Conservation (phyloP, 2,797 vertebrate species). For the Dendrocincla tyrannina region DNA sequence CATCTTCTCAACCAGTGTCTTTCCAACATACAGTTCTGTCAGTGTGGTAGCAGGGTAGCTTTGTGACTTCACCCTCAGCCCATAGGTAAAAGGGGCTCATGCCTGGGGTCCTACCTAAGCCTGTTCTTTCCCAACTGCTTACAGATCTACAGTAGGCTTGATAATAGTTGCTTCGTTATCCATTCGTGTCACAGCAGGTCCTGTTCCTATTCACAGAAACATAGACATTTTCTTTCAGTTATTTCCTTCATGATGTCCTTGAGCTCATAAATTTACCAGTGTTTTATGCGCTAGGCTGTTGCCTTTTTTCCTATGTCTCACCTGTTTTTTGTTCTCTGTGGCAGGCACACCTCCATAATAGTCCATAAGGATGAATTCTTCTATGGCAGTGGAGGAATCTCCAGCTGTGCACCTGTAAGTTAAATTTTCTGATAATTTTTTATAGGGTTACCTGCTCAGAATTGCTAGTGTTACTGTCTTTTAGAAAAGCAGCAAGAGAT, state of each 20-base stretch:
- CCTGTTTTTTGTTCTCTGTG: not conserved
- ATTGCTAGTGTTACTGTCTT: not conserved
- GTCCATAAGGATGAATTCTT: conserved; percentile 97
- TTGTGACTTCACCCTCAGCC: not conserved
- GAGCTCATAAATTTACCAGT: not conserved
- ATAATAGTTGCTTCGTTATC: not conserved
- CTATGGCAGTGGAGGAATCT: conserved; percentile 92
- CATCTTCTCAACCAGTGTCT: not conserved
- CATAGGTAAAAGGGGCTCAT: not conserved
- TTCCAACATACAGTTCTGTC: not conserved
- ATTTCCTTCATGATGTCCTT: not conserved
- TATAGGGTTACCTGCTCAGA: not conserved
- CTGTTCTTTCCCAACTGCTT: not conserved
- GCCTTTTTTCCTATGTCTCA: not conserved
- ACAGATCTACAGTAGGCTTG: not conserved
- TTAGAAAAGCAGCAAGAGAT: not conserved
- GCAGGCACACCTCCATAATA: conserved; percentile 98
- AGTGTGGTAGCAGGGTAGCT: not conserved
- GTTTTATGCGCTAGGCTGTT: not conserved
- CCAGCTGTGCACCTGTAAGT: conserved; percentile 93
- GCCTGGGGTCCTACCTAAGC: not conserved
- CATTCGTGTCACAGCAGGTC: not conserved
- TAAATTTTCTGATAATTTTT: not conserved
- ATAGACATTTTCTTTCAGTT: not conserved
- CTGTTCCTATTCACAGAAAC: not conserved